Base-by-base conservation (phyloP, 2,888 invertebrate genomes). In the Lobophora halterata region DNA sequence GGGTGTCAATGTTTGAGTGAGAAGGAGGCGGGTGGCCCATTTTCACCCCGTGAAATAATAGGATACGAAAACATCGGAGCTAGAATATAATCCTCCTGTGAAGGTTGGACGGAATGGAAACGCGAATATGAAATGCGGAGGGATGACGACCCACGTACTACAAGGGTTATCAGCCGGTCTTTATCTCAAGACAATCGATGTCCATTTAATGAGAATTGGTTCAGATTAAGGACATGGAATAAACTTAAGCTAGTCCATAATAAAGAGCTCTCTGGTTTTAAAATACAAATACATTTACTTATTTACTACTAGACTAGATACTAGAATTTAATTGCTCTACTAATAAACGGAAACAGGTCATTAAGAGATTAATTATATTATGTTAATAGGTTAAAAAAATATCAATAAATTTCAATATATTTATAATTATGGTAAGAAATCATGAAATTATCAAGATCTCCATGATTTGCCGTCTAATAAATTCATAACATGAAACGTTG, bases 11-110 rank as follows among this genome's bases (percentile, higher is more conserved):
- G 65, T 64, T 57, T 67, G 71, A 71, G 75, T 74, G 74, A 64
- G 75, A 55, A 72, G 81, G 80, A 65, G 79, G 81, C 69, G 81
- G 85, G 80, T 73, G 82, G 81, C 76, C 81, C 73, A 87, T 85
- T 87, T 85, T 83, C 87, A 83, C 87, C 85, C 86, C 68, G 83
- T 76, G 81, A 85, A 85, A 87, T 87, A 87, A 87, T 87, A 83
- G 85, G 87, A 87, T 87, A 83, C 75, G 83, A 87, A 87, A 87
- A 87, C 85, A 86, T 87, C 76, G 82, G 72, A 85, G 78, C 79
- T 80, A 81, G 80, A 85, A 83, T 79, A 86, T 87, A 87, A 87
- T 87, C 87, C 87, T 80, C 71, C 72, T 77, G 76, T 74, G 79
- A 76, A 86, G 83, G 80, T 82, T 79, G 83, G 74, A 76, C 75